These are phyloP conservation scores for Sciurus niger DNA, from an alignment of 2,113 vertebrate genomes.

Conservation along the genomic window DNA sequence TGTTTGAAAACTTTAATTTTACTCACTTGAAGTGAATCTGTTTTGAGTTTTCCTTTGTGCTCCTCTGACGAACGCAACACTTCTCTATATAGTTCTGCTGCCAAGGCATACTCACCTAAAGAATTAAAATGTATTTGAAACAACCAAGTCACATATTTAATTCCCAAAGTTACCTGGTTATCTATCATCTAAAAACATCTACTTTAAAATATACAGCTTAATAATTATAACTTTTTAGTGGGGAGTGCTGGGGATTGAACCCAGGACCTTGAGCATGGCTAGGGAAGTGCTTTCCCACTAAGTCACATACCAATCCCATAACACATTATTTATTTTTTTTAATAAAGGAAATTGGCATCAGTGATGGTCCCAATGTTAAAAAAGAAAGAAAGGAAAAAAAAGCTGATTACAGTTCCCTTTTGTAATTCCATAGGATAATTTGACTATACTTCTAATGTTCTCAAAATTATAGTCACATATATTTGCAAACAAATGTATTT, in stretches of 20 bases:
- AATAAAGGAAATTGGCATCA: neutral
- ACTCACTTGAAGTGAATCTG: conserved; percentile 97
- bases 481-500: conserved; percentile 38
- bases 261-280: neutral
- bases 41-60: conserved; percentile 98
- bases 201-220: neutral
- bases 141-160: neutral
- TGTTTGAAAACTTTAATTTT: conserved; percentile 10
- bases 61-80: conserved; percentile 98
- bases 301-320: no score
- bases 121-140: conserved; percentile 59
- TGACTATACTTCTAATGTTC: neutral
- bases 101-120: conserved; percentile 93
- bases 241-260: neutral
- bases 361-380: neutral
- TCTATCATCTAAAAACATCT: neutral
- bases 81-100: conserved; percentile 96
- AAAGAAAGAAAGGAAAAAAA: neutral
- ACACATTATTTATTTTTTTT: conserved; percentile 1
- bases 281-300: neutral
- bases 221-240: neutral
- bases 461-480: neutral
- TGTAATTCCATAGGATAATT: neutral
- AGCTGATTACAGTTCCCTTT: neutral
- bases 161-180: neutral